A percentile compares a stretch with the other conserved stretches of the same genome.
Evolutionary conservation across 2,113 vertebrate species (phyloP).

Genomic region (Dromas ardeola): DNA sequence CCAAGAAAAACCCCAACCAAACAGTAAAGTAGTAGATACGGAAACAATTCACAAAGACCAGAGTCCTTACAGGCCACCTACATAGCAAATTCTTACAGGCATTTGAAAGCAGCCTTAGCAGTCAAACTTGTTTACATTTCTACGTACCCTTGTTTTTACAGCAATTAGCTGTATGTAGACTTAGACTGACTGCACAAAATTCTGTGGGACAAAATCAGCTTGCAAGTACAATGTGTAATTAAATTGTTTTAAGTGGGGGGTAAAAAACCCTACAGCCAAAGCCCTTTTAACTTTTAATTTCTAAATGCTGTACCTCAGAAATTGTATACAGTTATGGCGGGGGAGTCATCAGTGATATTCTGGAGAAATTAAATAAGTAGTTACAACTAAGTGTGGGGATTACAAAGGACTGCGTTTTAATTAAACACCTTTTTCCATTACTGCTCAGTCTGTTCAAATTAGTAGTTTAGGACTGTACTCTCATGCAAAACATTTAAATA

Average conservation of each 20-base stretch:
- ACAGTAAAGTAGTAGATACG: neutral
- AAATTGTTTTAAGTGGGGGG: neutral
- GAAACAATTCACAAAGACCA: neutral
- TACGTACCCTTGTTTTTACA: neutral
- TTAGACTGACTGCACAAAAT: neutral
- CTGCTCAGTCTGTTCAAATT: conserved; percentile 62
- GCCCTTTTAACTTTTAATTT: neutral
- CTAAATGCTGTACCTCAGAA: neutral
- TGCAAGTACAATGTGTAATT: neutral
- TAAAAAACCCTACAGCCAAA: fast-evolving
- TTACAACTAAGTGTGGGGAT: conserved; percentile 4
- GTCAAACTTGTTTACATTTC: neutral
- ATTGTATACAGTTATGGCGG: neutral
- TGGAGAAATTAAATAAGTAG: conserved; percentile 29
- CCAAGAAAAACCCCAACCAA: neutral
- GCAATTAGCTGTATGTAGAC: neutral
- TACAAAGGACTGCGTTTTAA: conserved; percentile 55
- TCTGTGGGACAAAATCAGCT: neutral
- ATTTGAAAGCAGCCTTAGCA: neutral
- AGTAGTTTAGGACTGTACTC: conserved; percentile 25
- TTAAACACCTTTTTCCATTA: conserved; percentile 51
- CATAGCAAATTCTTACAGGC: neutral
- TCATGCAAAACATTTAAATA: conserved; percentile 42
- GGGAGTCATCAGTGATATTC: neutral
- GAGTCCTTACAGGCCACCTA: neutral